Evolutionary conservation across 2,888 invertebrate genomes (phyloP), one percentile per base, ranked within the genome.

Genomic region (Sinotaia quadrata): DNA sequence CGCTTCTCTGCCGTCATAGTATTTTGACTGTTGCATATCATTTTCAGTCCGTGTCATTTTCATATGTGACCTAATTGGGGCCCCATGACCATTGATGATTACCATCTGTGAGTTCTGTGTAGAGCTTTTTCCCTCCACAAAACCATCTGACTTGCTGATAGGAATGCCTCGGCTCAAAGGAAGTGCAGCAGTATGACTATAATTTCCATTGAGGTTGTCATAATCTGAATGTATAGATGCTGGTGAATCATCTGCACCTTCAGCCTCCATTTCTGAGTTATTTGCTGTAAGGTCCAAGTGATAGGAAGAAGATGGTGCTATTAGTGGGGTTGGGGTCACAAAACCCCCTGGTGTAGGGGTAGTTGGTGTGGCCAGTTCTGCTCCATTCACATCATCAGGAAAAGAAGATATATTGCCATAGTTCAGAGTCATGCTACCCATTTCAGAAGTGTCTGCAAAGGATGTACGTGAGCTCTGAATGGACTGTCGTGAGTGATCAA

Each of bases 391-490:
- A 1, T 60, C 68, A 33, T 73, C 73, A 31, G 65, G 47, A 34
- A 66, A 71, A 4, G 60, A 49, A 3, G 68, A 76, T 34, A 51
- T 5, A 36, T 62, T 52, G n/a, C 59, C 58, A 29, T 36, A 68
- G 52, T 51, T 67, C 63, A 60, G 69, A 57, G 66, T 73, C 51
- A 80, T 54, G 71, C 83, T 85, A 12, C 74, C 82, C 57, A 81
- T 69, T 47, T 84, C 85, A 7, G 84, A 84, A n/a, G 74, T 75
- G 37, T 82, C 85, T 33, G 81, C 81, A 70, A 83, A 84, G 2
- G 87, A 87, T 12, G 86, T 87, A 33, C 84, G 76, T 33, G 85
- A 86, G 74, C 84, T 85, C 58, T 82, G 84, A 18, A 78, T 78
- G 2, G 85, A 85, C 2, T 78, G 76, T 60, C 79, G 77, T 67